Evolutionary conservation across 2,797 vertebrate genomes (phyloP).

Genomic region (Pyrocephalus nanus): DNA sequence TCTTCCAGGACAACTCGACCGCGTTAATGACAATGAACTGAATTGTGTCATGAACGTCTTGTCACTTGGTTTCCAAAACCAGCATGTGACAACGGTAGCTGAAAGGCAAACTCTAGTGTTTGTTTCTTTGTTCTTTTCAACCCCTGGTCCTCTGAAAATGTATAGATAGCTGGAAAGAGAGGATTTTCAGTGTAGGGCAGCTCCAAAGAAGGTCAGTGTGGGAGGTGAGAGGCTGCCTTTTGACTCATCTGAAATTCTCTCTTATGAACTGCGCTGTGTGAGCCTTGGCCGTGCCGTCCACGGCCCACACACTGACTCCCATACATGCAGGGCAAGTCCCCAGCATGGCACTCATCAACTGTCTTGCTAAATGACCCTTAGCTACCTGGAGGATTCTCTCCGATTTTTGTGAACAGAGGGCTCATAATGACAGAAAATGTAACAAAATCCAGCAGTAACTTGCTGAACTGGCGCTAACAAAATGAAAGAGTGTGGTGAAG

Average conservation of each 20-base stretch:
- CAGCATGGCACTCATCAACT: fast-evolving
- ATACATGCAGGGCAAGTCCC: not conserved
- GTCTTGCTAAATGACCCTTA: not conserved
- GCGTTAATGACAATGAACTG: not conserved
- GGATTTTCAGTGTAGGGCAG: not conserved
- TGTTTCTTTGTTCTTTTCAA: not conserved
- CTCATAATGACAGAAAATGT: not conserved
- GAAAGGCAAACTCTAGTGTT: not conserved
- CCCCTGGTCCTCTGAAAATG: not conserved
- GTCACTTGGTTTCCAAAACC: not conserved
- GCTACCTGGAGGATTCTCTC: not conserved
- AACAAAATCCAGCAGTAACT: not conserved
- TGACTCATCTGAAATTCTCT: not conserved
- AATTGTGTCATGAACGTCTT: not conserved
- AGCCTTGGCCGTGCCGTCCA: fast-evolving
- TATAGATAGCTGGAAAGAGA: not conserved
- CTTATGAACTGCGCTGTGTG: not conserved
- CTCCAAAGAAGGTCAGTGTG: not conserved
- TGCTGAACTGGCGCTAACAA: not conserved
- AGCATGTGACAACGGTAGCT: not conserved
- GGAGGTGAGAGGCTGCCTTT: not conserved
- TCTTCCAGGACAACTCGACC: not conserved
- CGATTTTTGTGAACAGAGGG: not conserved
- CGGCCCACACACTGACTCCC: not conserved
- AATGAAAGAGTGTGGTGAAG: not conserved